A percentile compares a stretch with the other conserved stretches of the same genome.
Conservation (phyloP, 2,113 vertebrate species). For the Bagarius yarrelli region DNA sequence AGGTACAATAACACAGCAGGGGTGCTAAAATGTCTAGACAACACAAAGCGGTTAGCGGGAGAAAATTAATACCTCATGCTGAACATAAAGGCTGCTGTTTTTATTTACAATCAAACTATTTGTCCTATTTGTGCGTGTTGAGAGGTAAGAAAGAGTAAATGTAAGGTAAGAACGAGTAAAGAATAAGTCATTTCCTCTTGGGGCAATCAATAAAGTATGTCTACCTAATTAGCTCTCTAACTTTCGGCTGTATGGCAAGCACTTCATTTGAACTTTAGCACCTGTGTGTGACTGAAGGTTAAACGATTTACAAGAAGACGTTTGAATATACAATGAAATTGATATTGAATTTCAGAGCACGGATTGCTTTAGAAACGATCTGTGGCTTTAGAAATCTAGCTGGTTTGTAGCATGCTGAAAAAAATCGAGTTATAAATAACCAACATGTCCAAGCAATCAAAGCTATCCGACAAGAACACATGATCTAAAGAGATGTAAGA, state of each 20-base stretch:
- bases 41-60: slow-evolving; percentile 26
- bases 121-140: too few species aligned
- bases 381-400: slow-evolving; percentile 14
- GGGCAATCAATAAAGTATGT: neutral
- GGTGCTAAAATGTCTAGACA: slow-evolving; percentile 32
- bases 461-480: slow-evolving; percentile 14
- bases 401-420: neutral
- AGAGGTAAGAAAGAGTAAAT: slow-evolving; percentile 21
- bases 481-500: slow-evolving; percentile 33
- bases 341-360: slow-evolving; percentile 41
- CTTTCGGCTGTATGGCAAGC: slow-evolving; percentile 25
- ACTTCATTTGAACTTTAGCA: slow-evolving; percentile 19
- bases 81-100: slow-evolving; percentile 19
- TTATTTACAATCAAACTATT: slow-evolving; percentile 33
- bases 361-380: slow-evolving; percentile 52
- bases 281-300: neutral
- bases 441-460: slow-evolving; percentile 13
- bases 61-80: slow-evolving; percentile 16
- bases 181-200: neutral
- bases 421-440: slow-evolving; percentile 1
- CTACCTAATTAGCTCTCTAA: slow-evolving; percentile 19
- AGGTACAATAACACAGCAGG: slow-evolving; percentile 24
- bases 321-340: slow-evolving; percentile 54
- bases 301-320: neutral
- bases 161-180: neutral